Percentiles rank a stretch among this genome's conserved stretches.
Evolutionary conservation across 2,113 vertebrate species (phyloP).

Genomic region (Columba janthina): DNA sequence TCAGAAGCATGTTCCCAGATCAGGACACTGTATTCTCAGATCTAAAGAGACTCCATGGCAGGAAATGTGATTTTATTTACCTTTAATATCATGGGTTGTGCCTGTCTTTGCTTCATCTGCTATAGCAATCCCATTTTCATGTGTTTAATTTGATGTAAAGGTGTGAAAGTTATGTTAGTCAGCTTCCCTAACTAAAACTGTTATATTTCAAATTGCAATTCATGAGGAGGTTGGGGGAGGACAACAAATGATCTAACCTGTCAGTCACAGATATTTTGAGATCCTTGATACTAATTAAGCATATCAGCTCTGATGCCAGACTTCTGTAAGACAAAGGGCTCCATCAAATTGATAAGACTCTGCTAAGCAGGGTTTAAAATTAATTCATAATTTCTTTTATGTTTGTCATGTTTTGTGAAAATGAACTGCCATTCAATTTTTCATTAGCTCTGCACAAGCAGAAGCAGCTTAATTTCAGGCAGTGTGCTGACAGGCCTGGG

Average conservation of each 20-base stretch:
- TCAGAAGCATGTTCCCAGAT: not conserved
- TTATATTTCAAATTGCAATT: constrained; percentile 50
- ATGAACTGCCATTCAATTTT: constrained; percentile 84
- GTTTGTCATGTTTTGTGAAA: constrained; percentile 79
- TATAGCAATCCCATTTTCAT: not conserved
- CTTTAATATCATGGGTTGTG: not conserved
- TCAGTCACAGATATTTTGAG: constrained; percentile 73
- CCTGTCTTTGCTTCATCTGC: not conserved
- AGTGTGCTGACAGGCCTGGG: constrained; percentile 72
- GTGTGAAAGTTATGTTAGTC: constrained; percentile 46
- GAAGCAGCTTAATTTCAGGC: constrained; percentile 76
- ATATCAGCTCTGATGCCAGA: constrained; percentile 72
- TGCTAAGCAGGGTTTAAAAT: constrained; percentile 80
- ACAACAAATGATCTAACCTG: constrained; percentile 54
- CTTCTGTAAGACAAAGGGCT: constrained; percentile 77
- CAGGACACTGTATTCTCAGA: not conserved
- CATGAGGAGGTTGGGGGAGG: not conserved
- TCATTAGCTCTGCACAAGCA: constrained; percentile 70
- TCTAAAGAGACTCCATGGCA: not conserved
- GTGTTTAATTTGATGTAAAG: constrained; percentile 49
- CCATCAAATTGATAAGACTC: constrained; percentile 80
- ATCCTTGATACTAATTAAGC: constrained; percentile 79
- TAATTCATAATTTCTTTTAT: constrained; percentile 83
- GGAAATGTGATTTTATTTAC: not conserved
- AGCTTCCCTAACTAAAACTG: constrained; percentile 48